Percentiles rank a stretch among this genome's conserved stretches.
phyloP scores from a whole-genome alignment of 2,113 vertebrate species.

The Nothobranchius furzeri region DNA sequence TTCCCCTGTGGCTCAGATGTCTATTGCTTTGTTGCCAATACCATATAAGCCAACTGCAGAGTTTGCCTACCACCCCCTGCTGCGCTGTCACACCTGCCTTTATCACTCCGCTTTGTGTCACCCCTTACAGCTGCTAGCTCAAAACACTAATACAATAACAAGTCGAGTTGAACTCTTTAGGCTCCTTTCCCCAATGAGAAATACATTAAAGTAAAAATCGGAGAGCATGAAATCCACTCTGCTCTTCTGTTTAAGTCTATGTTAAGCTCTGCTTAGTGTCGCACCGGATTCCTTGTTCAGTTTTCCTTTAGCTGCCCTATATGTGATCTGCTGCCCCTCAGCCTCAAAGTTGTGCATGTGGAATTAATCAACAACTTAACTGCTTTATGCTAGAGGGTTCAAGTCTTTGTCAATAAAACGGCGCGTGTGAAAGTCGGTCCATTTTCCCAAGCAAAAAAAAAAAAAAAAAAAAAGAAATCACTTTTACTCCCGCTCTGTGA shows the following conservation, averaged over 20 bases:
- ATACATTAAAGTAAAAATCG: slow-evolving; percentile 12
- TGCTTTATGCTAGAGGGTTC: slow-evolving; percentile 39
- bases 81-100: slow-evolving; percentile 57
- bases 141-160: slow-evolving; percentile 41
- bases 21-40: slow-evolving; percentile 34
- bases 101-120: slow-evolving; percentile 50
- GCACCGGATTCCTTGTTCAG: slow-evolving; percentile 46
- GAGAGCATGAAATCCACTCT: slow-evolving; percentile 11
- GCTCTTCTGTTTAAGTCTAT: slow-evolving; percentile 23
- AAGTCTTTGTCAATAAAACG: slow-evolving; percentile 37
- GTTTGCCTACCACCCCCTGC: slow-evolving; percentile 40
- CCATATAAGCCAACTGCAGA: slow-evolving; percentile 24
- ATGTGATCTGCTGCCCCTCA: slow-evolving; percentile 45
- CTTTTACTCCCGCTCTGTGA: too few species aligned
- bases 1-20: slow-evolving; percentile 46
- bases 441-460: too few species aligned
- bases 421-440: slow-evolving; percentile 33
- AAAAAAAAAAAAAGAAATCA: too few species aligned
- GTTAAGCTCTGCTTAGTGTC: slow-evolving; percentile 17
- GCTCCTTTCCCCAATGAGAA: slow-evolving; percentile 17
- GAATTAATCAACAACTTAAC: slow-evolving; percentile 43
- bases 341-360: slow-evolving; percentile 48
- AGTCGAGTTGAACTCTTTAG: slow-evolving; percentile 22
- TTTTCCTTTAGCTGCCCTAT: slow-evolving; percentile 44
- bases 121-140: slow-evolving; percentile 29